A percentile compares a stretch with the other conserved stretches of the same genome.
phyloP scores from a whole-genome alignment of 64 coral and sea anemone species.

The Actinia tenebrosa region DNA sequence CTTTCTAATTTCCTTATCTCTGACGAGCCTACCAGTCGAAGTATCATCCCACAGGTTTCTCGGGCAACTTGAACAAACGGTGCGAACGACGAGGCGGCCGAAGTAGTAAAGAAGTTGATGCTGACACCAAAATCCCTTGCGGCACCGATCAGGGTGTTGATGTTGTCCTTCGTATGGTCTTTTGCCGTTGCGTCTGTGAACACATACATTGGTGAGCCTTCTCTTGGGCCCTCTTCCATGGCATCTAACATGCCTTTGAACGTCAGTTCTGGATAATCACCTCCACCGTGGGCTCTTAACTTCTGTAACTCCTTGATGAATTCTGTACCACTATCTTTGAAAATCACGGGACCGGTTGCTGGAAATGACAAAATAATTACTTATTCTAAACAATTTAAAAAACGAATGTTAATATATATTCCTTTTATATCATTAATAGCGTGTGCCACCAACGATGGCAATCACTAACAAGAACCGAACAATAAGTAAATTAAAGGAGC shows the following conservation, averaged over 20 bases:
- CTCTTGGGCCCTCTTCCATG: background rate
- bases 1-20: conserved; percentile 37
- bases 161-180: conserved; percentile 6
- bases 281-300: background rate
- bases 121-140: background rate
- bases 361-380: too few relatives aligned
- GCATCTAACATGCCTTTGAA: conserved; percentile 31
- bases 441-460: too few relatives aligned
- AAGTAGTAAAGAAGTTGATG: conserved; percentile 48
- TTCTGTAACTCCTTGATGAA: background rate
- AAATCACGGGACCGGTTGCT: too few relatives aligned
- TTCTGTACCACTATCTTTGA: background rate
- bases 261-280: conserved; percentile 24
- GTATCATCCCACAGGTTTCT: conserved; percentile 60
- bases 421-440: too few relatives aligned
- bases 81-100: conserved; percentile 2
- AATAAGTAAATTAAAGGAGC: too few relatives aligned
- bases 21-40: conserved; percentile 2
- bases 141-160: background rate
- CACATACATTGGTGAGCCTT: conserved; percentile 43
- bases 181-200: conserved; percentile 59
- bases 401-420: too few relatives aligned
- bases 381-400: too few relatives aligned
- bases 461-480: too few relatives aligned
- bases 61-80: conserved; percentile 38